A percentile compares a stretch with the other conserved stretches of the same genome.
Evolutionary conservation across 2,797 vertebrate species (phyloP).

Genomic region (Xiphorhynchus erythropygius): DNA sequence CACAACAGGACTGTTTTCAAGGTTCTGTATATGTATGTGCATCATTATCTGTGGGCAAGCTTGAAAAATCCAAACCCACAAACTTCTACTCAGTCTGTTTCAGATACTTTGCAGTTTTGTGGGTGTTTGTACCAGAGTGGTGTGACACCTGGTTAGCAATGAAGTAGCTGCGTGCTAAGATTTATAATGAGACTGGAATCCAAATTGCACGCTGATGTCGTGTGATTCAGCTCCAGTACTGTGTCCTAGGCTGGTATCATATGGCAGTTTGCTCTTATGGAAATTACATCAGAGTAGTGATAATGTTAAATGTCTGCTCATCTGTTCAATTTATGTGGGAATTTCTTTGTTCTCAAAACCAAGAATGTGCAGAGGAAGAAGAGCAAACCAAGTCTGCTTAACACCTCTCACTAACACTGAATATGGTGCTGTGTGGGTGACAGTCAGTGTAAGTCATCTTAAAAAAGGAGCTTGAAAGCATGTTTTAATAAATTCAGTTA

Average conservation of each 20-base stretch:
- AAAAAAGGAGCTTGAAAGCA: not conserved
- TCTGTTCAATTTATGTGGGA: not conserved
- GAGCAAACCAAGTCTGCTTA: not conserved
- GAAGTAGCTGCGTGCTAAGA: not conserved
- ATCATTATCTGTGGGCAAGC: not conserved
- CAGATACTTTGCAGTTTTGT: not conserved
- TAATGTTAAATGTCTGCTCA: conserved; percentile 32
- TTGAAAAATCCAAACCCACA: not conserved
- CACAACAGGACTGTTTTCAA: not conserved
- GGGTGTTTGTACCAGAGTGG: not conserved
- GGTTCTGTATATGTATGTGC: not conserved
- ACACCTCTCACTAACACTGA: conserved; percentile 27
- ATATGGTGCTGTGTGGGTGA: conserved; percentile 8
- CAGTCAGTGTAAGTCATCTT: not conserved
- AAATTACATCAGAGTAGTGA: conserved; percentile 11
- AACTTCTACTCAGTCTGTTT: not conserved
- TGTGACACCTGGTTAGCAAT: not conserved
- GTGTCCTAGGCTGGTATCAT: not conserved
- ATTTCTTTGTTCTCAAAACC: conserved; percentile 34
- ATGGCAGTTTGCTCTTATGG: conserved; percentile 27
- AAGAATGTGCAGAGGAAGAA: conserved; percentile 26
- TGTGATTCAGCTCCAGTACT: not conserved
- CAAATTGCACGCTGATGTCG: not conserved
- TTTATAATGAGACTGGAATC: not conserved
- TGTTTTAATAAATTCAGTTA: not conserved